A percentile compares a stretch with the other conserved stretches of the same genome.
Evolutionary conservation across 2,797 vertebrate genomes (phyloP).

Genomic region (Steatocranus sp.): DNA sequence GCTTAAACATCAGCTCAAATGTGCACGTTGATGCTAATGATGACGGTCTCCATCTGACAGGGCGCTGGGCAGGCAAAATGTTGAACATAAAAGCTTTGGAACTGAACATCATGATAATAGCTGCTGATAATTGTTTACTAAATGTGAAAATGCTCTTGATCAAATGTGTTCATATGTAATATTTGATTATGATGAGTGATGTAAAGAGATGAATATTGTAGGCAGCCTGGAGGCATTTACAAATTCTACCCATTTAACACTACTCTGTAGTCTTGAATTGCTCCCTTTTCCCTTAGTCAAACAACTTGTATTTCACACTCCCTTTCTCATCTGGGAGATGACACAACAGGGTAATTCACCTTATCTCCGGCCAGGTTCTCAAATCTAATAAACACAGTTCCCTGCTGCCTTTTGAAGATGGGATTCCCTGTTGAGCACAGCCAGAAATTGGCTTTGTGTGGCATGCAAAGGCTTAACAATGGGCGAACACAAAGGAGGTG

Average conservation of each 20-base stretch:
- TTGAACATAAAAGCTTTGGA: background rate
- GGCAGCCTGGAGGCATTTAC: conserved; percentile 27
- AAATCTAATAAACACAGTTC: conserved; percentile 59
- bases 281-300: conserved; percentile 32
- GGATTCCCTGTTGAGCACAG: conserved; percentile 46
- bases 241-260: conserved; percentile 18
- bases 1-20: background rate
- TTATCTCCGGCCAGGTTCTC: conserved; percentile 55
- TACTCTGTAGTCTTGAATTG: conserved; percentile 8
- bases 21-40: background rate
- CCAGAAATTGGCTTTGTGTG: conserved; percentile 53
- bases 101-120: background rate
- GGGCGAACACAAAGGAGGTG: conserved; percentile 49
- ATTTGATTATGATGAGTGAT: background rate
- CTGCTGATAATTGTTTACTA: background rate
- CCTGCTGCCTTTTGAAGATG: conserved; percentile 52
- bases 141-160: background rate
- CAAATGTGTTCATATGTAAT: background rate
- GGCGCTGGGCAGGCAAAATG: background rate
- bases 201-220: conserved; percentile 36
- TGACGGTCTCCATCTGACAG: background rate
- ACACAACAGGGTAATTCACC: conserved; percentile 49
- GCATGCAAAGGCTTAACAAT: conserved; percentile 28
- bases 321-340: conserved; percentile 28
- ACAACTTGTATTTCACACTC: conserved; percentile 23